Base-by-base conservation (phyloP, 1,140 invertebrate species). In the Drosophila varians region DNA sequence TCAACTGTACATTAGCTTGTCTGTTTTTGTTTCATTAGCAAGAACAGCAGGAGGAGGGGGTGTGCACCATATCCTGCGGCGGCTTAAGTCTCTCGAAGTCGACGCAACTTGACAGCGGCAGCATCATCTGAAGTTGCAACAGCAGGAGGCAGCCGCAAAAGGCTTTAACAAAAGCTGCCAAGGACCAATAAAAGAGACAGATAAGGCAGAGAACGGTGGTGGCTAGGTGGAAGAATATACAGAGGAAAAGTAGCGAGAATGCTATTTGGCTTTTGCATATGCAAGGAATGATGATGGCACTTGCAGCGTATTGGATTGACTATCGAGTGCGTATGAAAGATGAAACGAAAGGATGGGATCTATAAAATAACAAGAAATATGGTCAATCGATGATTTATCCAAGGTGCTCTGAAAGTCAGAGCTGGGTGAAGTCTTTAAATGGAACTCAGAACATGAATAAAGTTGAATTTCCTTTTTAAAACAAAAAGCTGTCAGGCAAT, bases 1-100 rank as follows among this genome's bases (percentile, higher is more conserved):
- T 86, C 82, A 82, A 86, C 82, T 86, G 62, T 87, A 87, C 82
- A 86, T 86, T 86, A 86, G 80, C 82, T 82, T 87, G 80, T 80
- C 73, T 80, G 80, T 84, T 86, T 84, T 84, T 76, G 80, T 84
- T 84, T 86, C 80, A 84, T 84, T 84, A 84, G 80, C 68, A 74
- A 48, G 56, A 49, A 78, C 60, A 74, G 56, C 56, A 51, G 47
- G 7, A 11, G 21, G 12, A 9, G 21, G 43, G 7, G 23, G 12
- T 12, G 3, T 26, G 18, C 12, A 3, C 42, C 42, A 36, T 62
- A 48, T 64, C 60, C 60, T 64, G 60, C 60, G 56, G 60, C 55
- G 45, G 16, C 58, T 38, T 7, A 64, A 61, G 60, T 61, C 60
- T 36, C 60, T 16, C 36, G 8, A 60, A 58, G 58, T 62, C 76